Base-by-base conservation (phyloP, 2,797 vertebrate genomes). In the Pangasius macronema region DNA sequence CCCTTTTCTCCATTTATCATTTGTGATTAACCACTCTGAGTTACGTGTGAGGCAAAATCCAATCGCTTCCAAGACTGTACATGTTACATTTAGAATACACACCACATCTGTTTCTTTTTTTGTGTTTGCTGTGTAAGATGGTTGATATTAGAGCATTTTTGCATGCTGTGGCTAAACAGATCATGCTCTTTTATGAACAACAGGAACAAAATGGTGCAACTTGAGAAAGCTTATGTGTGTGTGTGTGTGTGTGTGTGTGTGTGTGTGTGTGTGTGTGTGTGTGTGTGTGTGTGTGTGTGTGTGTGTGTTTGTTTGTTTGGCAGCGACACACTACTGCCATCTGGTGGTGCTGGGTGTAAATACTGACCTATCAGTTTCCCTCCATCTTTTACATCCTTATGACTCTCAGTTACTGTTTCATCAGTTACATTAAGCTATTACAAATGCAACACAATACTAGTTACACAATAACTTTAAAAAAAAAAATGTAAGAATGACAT, bases 301-400 rank as follows among this genome's bases (percentile, higher is more conserved):
- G 55, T 63, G 67, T 72, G 36, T 72, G 20, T 75, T 24, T 33
- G 11, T 77, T 18, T 55, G 76, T 57, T 33, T 55, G 30, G 22
- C 18, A 49, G 27, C 2, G 46, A 82, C 67, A 53, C 55, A 68
- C 57, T 89, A 82, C 76, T 90, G 89, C 87, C 89, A 85, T 83
- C 91, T 89, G 76, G 88, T 90, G 90, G 80, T 75, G 68, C 53
- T 85, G 20, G 42, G 10, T 49, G 11, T 49, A 11, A 51, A 68
- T 67, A 83, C n/a, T 22, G 42, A 13, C 42, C 36, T 42, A 16
- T 11, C 42, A 51, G n/a, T 76, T 76, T 77, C n/a, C 10, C 20
- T 33, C 27, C 39, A 51, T 76, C 42, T 85, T 63, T 63, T 77
- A 49, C 61, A 6, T 46, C 14, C 55, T 79, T 11, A 9, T 39